A percentile compares a stretch with the other conserved stretches of the same genome.
These are phyloP conservation scores for Drosophila percnosoma DNA, from an alignment of 2,888 invertebrate species.

Conservation along the genomic window DNA sequence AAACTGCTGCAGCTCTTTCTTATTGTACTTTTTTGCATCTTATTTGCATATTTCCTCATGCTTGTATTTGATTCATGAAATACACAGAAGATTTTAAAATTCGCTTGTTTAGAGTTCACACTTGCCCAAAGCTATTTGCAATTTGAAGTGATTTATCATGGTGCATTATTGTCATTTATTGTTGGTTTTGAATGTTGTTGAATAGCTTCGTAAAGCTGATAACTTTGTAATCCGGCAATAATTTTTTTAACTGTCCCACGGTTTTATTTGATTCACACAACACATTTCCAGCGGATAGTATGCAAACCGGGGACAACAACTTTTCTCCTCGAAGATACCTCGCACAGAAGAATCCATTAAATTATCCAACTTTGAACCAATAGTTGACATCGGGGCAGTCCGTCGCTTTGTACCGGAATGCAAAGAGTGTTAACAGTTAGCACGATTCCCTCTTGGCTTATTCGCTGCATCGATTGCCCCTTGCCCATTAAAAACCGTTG, in stretches of 20 bases:
- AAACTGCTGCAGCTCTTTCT: not conserved
- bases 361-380: too few relatives aligned
- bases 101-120: conserved; percentile 21
- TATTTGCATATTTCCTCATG: not conserved
- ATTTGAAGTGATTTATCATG: conserved; percentile 5
- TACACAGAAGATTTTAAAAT: conserved; percentile 16
- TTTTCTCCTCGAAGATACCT: too few relatives aligned
- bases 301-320: too few relatives aligned
- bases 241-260: not conserved
- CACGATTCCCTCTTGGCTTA: too few relatives aligned
- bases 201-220: not conserved
- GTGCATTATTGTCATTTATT: not conserved
- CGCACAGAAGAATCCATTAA: too few relatives aligned
- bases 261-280: not conserved
- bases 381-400: too few relatives aligned
- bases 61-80: too few relatives aligned
- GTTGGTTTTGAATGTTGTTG: not conserved
- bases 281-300: not conserved
- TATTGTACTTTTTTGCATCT: not conserved
- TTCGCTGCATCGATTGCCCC: not conserved
- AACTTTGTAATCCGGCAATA: not conserved
- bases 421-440: too few relatives aligned
- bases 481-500: not conserved
- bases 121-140: not conserved
- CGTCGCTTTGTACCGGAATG: too few relatives aligned